Evolutionary conservation across 2,113 vertebrate genomes (phyloP), one percentile per base, ranked within the genome.

Genomic region (Perca flavescens): DNA sequence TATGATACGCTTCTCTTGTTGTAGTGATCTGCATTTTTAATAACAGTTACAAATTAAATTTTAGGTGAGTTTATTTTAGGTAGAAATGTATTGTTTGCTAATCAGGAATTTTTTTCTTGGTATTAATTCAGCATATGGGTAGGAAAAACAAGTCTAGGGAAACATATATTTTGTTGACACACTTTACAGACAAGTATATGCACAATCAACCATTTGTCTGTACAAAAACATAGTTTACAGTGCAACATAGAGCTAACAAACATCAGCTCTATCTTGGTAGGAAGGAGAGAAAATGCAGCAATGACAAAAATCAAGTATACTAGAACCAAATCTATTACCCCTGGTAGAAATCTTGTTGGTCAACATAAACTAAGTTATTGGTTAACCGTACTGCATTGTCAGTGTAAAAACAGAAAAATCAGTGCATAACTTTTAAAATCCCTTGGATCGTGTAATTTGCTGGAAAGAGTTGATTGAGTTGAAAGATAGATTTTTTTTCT

Each of bases 191-290:
- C 46, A 34, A 21, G 17, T 40, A 43, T 40, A 43, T 56, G 61
- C 4, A 19, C 25, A 62, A 63, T 67, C 17, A 58, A 73, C 22
- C 5, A 40, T 82, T 67, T 83, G 25, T 40, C 25, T 66, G 13
- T 61, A 50, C 28, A 69, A 68, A 88, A 56, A 71, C 31, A 67
- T 17, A 50, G 49, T 68, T 83, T 78, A 61, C 28, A 80, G 69
- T 83, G 77, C 54, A 89, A 67, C 53, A 6, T 65, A 22, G 5
- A 25, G 47, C 67, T 76, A 71, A 64, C 28, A 66, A 61, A 64
- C n/a, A 47, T 34, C 58, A 64, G 50, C 54, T 62, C 3, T 17
- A 53, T 53, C 34, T 67, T 56, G 49, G 28, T 43, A 31, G 17
- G 12, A 58, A 49, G 49, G 17, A 75, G 19, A 47, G 16, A 63